Percentiles rank a stretch among this genome's conserved stretches.
Evolutionary conservation across 2,113 vertebrate genomes (phyloP).

Genomic region (Pterophyllum scalare): DNA sequence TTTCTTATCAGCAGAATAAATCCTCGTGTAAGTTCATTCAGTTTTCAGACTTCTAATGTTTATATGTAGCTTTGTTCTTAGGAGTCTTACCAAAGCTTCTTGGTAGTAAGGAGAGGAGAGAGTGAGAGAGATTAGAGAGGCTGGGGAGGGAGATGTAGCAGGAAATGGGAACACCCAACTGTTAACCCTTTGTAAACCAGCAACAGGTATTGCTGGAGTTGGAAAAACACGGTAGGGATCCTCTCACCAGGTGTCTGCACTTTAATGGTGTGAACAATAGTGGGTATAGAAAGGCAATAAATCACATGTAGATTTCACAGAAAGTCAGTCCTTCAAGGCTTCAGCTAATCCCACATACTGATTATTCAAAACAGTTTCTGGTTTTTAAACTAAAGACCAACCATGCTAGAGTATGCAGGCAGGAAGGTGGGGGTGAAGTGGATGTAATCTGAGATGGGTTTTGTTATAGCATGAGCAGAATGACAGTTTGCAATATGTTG

Average conservation of each 20-base stretch:
- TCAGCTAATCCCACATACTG: not conserved
- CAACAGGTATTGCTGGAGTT: constrained; percentile 35
- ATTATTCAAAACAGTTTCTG: not conserved
- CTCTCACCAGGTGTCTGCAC: constrained; percentile 20
- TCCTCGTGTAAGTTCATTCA: constrained; percentile 12
- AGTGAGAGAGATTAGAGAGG: constrained; percentile 57
- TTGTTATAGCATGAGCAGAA: constrained; percentile 24
- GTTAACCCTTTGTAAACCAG: constrained; percentile 68
- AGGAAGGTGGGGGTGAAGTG: not conserved
- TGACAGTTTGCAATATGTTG: constrained; percentile 49
- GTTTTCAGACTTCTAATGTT: constrained; percentile 31
- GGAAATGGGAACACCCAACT: constrained; percentile 69
- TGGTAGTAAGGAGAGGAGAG: constrained; percentile 55
- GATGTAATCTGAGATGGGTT: constrained; percentile 37
- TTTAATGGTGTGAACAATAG: not conserved
- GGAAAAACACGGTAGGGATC: not conserved
- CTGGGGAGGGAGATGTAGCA: constrained; percentile 52
- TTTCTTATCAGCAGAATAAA: constrained; percentile 5
- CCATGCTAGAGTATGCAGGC: not conserved
- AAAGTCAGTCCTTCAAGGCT: not conserved
- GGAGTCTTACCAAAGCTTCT: constrained; percentile 60
- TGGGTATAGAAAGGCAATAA: not conserved
- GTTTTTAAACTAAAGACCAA: not conserved
- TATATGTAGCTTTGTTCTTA: constrained; percentile 38
- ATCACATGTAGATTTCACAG: not conserved